Percentiles rank a stretch among this genome's conserved stretches.
Evolutionary conservation across 2,888 invertebrate genomes (phyloP).

Genomic region (Drosophila cyrtoloma): DNA sequence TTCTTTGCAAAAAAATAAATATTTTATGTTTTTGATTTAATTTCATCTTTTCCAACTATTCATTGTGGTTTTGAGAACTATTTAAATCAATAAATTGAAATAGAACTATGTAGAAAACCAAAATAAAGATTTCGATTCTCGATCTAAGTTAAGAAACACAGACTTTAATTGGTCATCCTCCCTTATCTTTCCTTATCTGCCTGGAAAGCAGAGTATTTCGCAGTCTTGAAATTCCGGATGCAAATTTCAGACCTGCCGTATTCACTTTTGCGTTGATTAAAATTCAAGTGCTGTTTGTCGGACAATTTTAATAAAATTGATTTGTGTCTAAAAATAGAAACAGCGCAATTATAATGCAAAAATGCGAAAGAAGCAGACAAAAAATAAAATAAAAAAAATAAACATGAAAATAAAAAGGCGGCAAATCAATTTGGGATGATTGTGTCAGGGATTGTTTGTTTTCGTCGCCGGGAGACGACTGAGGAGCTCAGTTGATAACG

Average conservation of each 20-base stretch:
- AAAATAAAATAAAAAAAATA: neutral
- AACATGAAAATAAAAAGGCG: neutral
- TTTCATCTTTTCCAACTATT: neutral
- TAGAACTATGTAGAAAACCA: too few species aligned
- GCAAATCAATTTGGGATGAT: constrained; percentile 18
- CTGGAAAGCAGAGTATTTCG: neutral
- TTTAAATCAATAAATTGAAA: neutral
- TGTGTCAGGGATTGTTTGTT: neutral
- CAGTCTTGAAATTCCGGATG: neutral
- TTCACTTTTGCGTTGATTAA: constrained; percentile 28
- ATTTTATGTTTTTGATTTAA: too few species aligned
- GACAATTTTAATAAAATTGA: constrained; percentile 68
- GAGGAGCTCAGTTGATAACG: constrained; percentile 17
- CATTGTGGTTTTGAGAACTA: neutral
- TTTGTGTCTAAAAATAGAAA: constrained; percentile 68
- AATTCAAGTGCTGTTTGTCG: constrained; percentile 49
- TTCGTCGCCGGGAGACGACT: neutral
- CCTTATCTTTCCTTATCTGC: neutral
- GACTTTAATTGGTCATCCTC: neutral
- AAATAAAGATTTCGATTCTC: neutral
- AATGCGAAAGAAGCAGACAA: neutral
- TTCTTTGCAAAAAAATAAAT: too few species aligned
- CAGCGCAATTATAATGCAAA: constrained; percentile 47
- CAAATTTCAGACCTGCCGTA: constrained; percentile 1
- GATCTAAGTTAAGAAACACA: neutral